phyloP scores from a whole-genome alignment of 2,113 vertebrate genomes.

The Lathamus discolor region DNA sequence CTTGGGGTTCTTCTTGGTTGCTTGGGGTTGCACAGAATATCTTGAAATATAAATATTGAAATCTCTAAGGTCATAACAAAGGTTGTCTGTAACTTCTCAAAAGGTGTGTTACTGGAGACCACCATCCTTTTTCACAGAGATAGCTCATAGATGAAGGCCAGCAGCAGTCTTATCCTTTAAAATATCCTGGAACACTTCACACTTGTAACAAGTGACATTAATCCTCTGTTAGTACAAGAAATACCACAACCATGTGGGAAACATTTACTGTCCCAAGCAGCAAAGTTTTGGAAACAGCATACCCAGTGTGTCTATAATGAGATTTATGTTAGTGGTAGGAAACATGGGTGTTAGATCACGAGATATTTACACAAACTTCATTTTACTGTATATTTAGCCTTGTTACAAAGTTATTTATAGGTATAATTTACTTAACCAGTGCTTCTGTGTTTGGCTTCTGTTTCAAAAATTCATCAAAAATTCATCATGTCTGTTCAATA shows the following conservation, averaged over 20 bases:
- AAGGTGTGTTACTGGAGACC: background rate
- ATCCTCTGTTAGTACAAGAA: slow-evolving; percentile 17
- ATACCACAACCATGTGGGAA: background rate
- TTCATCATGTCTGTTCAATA: slow-evolving; percentile 47
- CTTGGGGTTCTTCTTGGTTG: background rate
- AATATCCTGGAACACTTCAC: background rate
- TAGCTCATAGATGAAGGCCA: background rate
- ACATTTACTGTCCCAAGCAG: background rate
- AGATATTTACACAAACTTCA: slow-evolving; percentile 7
- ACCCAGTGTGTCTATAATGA: background rate
- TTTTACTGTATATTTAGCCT: slow-evolving; percentile 39
- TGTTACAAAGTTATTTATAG: slow-evolving; percentile 41
- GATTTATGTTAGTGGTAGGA: background rate
- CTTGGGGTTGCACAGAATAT: background rate
- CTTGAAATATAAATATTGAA: background rate
- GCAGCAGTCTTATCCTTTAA: background rate
- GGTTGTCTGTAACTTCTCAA: background rate
- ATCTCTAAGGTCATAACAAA: background rate
- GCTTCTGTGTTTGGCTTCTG: slow-evolving; percentile 19
- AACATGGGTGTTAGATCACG: background rate
- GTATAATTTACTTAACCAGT: slow-evolving; percentile 40
- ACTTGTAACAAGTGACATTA: background rate
- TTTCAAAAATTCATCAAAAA: slow-evolving; percentile 54
- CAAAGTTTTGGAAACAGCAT: background rate
- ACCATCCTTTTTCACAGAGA: background rate